phyloP scores from a whole-genome alignment of 2,888 invertebrate species.

The Chirona hameri region DNA sequence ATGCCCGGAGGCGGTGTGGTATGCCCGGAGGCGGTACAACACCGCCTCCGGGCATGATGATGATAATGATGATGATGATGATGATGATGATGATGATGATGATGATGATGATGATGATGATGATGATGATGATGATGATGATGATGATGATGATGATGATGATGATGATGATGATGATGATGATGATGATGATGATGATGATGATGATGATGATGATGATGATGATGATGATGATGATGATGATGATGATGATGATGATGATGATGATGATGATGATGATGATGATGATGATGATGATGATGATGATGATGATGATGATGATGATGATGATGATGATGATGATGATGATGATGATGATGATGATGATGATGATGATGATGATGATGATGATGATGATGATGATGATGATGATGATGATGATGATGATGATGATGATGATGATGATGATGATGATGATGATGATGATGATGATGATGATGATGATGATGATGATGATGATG shows the following conservation, averaged over 20 bases:
- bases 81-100: slow-evolving; percentile 22
- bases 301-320: slow-evolving; percentile 22
- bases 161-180: slow-evolving; percentile 12
- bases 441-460: slow-evolving; percentile 22
- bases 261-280: slow-evolving; percentile 22
- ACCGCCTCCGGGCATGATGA: too few relatives aligned
- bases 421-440: slow-evolving; percentile 12
- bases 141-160: slow-evolving; percentile 22
- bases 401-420: slow-evolving; percentile 22
- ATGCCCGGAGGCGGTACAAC: too few relatives aligned
- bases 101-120: slow-evolving; percentile 22
- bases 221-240: slow-evolving; percentile 22
- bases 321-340: slow-evolving; percentile 22
- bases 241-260: slow-evolving; percentile 12
- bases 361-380: slow-evolving; percentile 22
- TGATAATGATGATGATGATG: slow-evolving; percentile 22
- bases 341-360: slow-evolving; percentile 22
- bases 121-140: slow-evolving; percentile 22
- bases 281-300: slow-evolving; percentile 22
- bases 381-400: slow-evolving; percentile 22
- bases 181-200: slow-evolving; percentile 22
- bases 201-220: slow-evolving; percentile 22
- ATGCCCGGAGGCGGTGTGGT: too few relatives aligned
- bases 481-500: slow-evolving; percentile 22
- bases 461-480: slow-evolving; percentile 22